A percentile compares a stretch with the other conserved stretches of the same genome.
phyloP scores from a whole-genome alignment of 2,888 invertebrate species.

The Parelbella ahira region DNA sequence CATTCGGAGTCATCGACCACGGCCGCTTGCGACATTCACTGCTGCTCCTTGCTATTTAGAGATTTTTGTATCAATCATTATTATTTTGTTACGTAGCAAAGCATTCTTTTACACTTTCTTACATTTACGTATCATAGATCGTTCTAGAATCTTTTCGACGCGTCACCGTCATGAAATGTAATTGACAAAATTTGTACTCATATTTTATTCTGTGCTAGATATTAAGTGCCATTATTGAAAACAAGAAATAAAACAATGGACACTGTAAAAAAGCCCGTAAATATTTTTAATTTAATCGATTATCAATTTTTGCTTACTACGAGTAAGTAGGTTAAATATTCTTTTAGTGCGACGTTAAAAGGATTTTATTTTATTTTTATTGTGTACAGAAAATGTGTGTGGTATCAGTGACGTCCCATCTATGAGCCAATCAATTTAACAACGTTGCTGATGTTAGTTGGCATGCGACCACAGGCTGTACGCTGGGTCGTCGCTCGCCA shows the following conservation, averaged over 20 bases:
- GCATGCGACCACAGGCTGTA: constrained; percentile 28
- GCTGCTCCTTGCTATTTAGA: constrained; percentile 44
- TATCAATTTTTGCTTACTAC: too few relatives aligned
- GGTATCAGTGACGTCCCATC: neutral
- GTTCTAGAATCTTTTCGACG: constrained; percentile 1
- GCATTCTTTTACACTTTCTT: constrained; percentile 16
- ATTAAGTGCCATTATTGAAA: too few relatives aligned
- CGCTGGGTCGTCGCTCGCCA: constrained; percentile 67
- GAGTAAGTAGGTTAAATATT: too few relatives aligned
- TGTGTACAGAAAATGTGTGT: too few relatives aligned
- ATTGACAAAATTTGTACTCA: too few relatives aligned
- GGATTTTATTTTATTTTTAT: too few relatives aligned
- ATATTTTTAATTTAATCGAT: too few relatives aligned
- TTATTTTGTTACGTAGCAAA: constrained; percentile 16
- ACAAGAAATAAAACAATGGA: too few relatives aligned
- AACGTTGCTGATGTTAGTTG: constrained; percentile 21
- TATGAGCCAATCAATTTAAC: constrained; percentile 10
- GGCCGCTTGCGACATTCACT: constrained; percentile 69
- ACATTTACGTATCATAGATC: constrained; percentile 7
- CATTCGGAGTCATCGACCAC: constrained; percentile 80
- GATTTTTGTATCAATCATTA: constrained; percentile 27
- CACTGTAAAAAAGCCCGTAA: too few relatives aligned
- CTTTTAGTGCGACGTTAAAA: too few relatives aligned
- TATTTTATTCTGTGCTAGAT: too few relatives aligned
- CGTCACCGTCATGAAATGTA: neutral